A percentile compares a stretch with the other conserved stretches of the same genome.
phyloP scores from a whole-genome alignment of 2,797 vertebrate species.

The Acrossocheilus fasciatus region DNA sequence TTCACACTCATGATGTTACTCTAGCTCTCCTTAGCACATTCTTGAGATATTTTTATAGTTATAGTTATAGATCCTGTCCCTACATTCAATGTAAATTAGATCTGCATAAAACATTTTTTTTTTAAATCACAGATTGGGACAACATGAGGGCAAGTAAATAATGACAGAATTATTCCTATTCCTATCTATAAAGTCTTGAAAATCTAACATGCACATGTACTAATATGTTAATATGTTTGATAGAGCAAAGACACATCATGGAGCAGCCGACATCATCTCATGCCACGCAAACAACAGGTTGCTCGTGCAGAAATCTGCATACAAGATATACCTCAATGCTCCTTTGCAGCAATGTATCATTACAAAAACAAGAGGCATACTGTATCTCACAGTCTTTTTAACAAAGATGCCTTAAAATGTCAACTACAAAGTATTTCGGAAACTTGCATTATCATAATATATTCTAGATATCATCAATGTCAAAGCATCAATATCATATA shows the following conservation, averaged over 20 bases:
- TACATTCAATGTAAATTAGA: background rate
- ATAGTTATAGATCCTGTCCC: background rate
- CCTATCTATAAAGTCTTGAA: background rate
- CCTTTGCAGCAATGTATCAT: constrained; percentile 31
- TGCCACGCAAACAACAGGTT: constrained; percentile 43
- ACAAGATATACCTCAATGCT: constrained; percentile 28
- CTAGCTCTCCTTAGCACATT: background rate
- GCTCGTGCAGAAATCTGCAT: constrained; percentile 46
- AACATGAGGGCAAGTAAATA: background rate
- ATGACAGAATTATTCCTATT: background rate
- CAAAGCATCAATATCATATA: background rate
- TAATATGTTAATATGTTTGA: constrained; percentile 35
- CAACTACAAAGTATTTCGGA: background rate
- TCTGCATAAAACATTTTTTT: background rate
- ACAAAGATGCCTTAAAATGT: background rate
- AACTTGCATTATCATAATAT: background rate
- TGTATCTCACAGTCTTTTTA: constrained; percentile 3
- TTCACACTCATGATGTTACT: background rate
- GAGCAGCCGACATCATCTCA: constrained; percentile 35
- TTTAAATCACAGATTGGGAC: background rate
- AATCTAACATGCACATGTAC: background rate
- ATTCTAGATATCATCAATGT: background rate
- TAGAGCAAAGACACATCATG: constrained; percentile 39
- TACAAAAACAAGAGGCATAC: constrained; percentile 43
- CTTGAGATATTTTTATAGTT: background rate